Conservation (phyloP, 2,888 invertebrate genomes). For the Parnassius glacialis region DNA sequence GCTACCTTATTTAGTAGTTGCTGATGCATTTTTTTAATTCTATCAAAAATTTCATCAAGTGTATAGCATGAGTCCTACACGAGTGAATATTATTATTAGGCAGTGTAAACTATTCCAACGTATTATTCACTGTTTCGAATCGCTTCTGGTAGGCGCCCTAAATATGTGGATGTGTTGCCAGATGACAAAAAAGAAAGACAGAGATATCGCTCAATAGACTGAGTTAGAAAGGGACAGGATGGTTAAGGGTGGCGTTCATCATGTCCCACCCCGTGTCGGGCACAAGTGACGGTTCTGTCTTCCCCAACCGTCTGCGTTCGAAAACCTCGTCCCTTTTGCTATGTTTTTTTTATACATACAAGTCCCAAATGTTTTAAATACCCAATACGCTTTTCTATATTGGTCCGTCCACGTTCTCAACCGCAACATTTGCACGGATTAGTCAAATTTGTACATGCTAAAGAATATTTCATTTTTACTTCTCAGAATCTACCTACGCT, state of each 20-base stretch:
- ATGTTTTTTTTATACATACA: conserved; percentile 41
- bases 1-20: conserved; percentile 20
- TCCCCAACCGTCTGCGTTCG: conserved; percentile 69
- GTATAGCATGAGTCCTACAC: conserved; percentile 27
- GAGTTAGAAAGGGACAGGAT: conserved; percentile 51
- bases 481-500: conserved; percentile 68
- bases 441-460: conserved; percentile 36
- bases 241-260: conserved; percentile 69
- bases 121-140: conserved; percentile 77
- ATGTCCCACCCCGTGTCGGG: conserved; percentile 74
- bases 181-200: conserved; percentile 60
- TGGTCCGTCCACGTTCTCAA: conserved; percentile 3
- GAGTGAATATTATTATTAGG: conserved; percentile 60
- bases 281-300: conserved; percentile 71
- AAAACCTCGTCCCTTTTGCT: conserved; percentile 59
- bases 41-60: conserved; percentile 35
- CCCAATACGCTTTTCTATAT: conserved; percentile 25
- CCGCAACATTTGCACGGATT: conserved; percentile 43
- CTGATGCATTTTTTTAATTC: conserved; percentile 29
- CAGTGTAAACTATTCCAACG: conserved; percentile 63
- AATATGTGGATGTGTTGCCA: conserved; percentile 67
- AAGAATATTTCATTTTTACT: conserved; percentile 47
- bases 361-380: conserved; percentile 31
- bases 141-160: conserved; percentile 69
- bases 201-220: conserved; percentile 34